Conservation (phyloP, 2,113 vertebrate genomes). For the Cyrtonyx montezumae region DNA sequence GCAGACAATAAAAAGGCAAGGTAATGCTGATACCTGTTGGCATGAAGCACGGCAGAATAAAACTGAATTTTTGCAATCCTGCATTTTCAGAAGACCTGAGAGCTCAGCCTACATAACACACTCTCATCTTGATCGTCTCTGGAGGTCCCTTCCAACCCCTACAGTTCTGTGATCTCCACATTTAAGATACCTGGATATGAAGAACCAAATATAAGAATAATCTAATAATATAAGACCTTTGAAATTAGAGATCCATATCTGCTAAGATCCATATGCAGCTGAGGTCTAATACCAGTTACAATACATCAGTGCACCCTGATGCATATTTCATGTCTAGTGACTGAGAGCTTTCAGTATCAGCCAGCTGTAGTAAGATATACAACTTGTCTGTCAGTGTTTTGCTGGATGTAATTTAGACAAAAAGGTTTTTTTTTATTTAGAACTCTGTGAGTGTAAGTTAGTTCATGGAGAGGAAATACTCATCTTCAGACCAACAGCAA, state of each 20-base stretch:
- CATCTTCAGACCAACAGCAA: background rate
- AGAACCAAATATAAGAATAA: background rate
- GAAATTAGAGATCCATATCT: background rate
- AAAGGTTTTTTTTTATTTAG: background rate
- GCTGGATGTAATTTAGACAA: background rate
- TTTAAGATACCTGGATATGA: background rate
- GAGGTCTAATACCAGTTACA: background rate
- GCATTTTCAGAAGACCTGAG: background rate
- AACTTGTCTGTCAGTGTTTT: background rate
- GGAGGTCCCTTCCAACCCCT: no score
- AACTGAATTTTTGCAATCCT: background rate
- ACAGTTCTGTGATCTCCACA: background rate
- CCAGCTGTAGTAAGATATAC: fast-evolving
- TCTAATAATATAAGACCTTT: background rate
- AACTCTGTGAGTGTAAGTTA: fast-evolving
- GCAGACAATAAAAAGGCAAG: conserved; percentile 2
- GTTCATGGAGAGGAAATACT: background rate
- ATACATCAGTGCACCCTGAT: background rate
- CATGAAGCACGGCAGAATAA: background rate
- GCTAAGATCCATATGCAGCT: background rate
- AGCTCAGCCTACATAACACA: background rate
- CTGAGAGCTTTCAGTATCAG: background rate
- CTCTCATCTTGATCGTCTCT: background rate
- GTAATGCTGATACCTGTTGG: conserved; percentile 81
- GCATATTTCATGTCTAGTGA: fast-evolving